Evolutionary conservation across 2,113 vertebrate genomes (phyloP).

Genomic region (Phrynocephalus versicolor): DNA sequence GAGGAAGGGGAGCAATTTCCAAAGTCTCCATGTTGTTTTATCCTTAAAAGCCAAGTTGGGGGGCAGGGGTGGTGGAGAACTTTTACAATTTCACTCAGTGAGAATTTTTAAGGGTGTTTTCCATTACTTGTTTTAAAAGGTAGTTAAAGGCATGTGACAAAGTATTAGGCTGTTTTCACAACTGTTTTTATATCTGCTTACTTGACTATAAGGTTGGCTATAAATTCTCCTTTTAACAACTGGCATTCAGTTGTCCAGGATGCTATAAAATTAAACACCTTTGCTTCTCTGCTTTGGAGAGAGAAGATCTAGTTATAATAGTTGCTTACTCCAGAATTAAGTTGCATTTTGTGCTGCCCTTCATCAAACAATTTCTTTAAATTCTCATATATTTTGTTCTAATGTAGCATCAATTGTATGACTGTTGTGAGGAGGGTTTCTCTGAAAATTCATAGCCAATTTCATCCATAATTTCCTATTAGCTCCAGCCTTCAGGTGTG

Average conservation of each 20-base stretch:
- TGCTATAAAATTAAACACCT: slow-evolving; percentile 26
- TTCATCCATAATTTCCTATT: not conserved
- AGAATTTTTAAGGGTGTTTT: slow-evolving; percentile 50
- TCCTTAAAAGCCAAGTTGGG: slow-evolving; percentile 63
- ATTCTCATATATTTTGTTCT: not conserved
- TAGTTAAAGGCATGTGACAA: slow-evolving; percentile 65
- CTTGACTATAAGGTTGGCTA: slow-evolving; percentile 42
- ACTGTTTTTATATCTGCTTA: slow-evolving; percentile 51
- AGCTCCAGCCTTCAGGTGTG: not conserved
- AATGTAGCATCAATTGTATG: not conserved
- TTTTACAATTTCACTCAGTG: slow-evolving; percentile 60
- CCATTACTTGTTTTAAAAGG: slow-evolving; percentile 56
- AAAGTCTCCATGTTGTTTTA: slow-evolving; percentile 55
- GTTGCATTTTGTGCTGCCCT: slow-evolving; percentile 37
- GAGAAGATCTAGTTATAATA: not conserved
- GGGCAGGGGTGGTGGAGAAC: slow-evolving; percentile 17
- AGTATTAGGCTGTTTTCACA: slow-evolving; percentile 53
- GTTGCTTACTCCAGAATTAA: not conserved
- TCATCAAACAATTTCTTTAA: not conserved
- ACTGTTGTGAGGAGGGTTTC: not conserved
- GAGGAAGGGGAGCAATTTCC: slow-evolving; percentile 48
- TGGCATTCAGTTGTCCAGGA: slow-evolving; percentile 33
- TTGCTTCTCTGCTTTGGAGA: not conserved
- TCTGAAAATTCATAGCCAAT: not conserved
- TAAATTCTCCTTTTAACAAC: slow-evolving; percentile 53